These are phyloP conservation scores for Chionis minor DNA, from an alignment of 2,113 vertebrate species.

Conservation along the genomic window DNA sequence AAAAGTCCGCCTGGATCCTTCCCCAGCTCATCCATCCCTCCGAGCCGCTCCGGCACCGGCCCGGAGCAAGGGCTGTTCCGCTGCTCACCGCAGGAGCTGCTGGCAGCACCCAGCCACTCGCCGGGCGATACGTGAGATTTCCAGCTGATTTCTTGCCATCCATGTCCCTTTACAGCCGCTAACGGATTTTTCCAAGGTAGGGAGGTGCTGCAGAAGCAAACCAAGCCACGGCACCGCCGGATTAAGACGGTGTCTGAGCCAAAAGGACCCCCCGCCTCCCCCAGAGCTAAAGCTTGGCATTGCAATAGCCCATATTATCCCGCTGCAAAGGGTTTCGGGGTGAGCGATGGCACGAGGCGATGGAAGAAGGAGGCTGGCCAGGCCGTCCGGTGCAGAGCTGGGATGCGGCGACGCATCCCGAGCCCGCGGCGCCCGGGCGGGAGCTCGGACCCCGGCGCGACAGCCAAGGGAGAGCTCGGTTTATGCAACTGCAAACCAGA, in stretches of 20 bases:
- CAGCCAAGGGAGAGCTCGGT: fast-evolving
- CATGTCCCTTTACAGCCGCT: background rate
- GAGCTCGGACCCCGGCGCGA: fast-evolving
- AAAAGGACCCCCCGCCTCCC: background rate
- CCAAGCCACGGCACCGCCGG: fast-evolving
- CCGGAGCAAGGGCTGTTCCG: fast-evolving
- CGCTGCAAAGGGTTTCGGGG: background rate
- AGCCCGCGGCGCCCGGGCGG: fast-evolving
- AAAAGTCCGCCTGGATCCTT: background rate
- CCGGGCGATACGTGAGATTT: fast-evolving
- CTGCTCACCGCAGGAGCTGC: background rate
- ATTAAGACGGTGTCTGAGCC: fast-evolving
- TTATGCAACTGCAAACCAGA: background rate
- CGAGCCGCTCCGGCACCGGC: fast-evolving
- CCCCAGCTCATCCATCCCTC: background rate
- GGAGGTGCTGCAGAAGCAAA: background rate
- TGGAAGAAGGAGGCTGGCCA: too few relatives aligned
- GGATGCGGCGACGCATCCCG: fast-evolving
- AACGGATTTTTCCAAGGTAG: background rate
- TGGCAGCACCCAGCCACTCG: fast-evolving
- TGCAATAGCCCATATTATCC: background rate
- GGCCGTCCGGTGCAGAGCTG: background rate
- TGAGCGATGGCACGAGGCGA: fast-evolving
- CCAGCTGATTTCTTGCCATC: background rate
- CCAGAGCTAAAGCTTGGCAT: fast-evolving